Percentiles rank a stretch among this genome's conserved stretches.
Conservation (phyloP, 2,113 vertebrate genomes). For the Uria aalge region DNA sequence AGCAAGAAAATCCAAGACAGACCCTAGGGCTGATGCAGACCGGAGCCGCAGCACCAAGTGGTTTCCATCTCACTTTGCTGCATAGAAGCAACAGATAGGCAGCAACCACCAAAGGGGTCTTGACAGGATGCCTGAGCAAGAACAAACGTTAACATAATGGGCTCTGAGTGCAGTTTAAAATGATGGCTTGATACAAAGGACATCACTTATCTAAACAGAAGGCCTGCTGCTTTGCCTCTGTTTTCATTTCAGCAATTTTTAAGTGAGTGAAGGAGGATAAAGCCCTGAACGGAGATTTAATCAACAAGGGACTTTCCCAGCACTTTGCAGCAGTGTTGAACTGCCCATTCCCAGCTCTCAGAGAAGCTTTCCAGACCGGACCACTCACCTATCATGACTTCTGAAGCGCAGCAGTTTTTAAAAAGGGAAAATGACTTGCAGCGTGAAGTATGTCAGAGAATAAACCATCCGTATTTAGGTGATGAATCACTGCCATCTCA, state of each 20-base stretch:
- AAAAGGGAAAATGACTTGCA: background rate
- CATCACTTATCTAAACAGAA: background rate
- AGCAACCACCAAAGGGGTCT: background rate
- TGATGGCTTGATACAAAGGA: background rate
- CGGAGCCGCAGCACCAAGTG: background rate
- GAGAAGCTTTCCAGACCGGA: background rate
- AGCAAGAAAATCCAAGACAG: background rate
- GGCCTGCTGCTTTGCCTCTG: constrained; percentile 7
- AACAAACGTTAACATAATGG: background rate
- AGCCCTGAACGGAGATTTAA: background rate
- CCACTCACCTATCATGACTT: background rate
- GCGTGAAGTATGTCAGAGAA: background rate
- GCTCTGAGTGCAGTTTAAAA: background rate
- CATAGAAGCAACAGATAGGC: background rate
- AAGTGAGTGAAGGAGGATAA: background rate
- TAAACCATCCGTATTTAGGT: background rate
- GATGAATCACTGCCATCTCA: background rate
- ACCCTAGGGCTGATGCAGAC: background rate
- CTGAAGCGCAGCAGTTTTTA: background rate
- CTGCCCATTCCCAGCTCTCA: background rate
- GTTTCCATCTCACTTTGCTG: background rate
- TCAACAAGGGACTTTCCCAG: background rate
- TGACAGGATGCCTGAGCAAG: background rate
- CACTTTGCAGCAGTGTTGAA: background rate
- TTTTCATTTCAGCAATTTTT: background rate